Conservation (phyloP, 2,797 vertebrate genomes). For the Tragelaphus oryx region DNA sequence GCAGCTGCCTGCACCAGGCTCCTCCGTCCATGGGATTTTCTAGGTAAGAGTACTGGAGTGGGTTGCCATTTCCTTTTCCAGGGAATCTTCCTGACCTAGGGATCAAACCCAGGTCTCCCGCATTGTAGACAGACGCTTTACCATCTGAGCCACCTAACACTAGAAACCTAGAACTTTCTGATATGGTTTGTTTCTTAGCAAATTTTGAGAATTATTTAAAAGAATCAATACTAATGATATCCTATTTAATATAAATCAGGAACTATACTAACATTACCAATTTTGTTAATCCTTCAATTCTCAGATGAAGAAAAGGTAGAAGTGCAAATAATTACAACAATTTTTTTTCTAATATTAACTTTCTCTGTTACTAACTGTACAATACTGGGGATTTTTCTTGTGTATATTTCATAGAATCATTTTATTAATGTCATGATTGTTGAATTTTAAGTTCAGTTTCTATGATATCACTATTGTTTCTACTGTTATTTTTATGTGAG, state of each 20-base stretch:
- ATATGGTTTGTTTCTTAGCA: background rate
- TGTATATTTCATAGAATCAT: background rate
- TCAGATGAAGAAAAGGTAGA: background rate
- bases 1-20: too few relatives aligned
- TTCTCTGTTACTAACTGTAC: background rate
- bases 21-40: too few relatives aligned
- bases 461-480: background rate
- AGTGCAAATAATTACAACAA: background rate
- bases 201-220: background rate
- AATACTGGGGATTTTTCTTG: background rate
- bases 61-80: too few relatives aligned
- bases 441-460: background rate
- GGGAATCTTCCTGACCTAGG: too few relatives aligned
- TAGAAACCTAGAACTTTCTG: background rate
- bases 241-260: background rate
- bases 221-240: background rate
- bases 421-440: background rate
- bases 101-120: too few relatives aligned
- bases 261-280: background rate
- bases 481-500: background rate
- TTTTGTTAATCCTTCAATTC: background rate
- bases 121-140: too few relatives aligned
- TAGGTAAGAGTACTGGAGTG: too few relatives aligned
- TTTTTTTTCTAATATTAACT: background rate
- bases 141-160: background rate